These are phyloP conservation scores for Tachysurus vachellii DNA, from an alignment of 2,113 vertebrate species.

Conservation along the genomic window DNA sequence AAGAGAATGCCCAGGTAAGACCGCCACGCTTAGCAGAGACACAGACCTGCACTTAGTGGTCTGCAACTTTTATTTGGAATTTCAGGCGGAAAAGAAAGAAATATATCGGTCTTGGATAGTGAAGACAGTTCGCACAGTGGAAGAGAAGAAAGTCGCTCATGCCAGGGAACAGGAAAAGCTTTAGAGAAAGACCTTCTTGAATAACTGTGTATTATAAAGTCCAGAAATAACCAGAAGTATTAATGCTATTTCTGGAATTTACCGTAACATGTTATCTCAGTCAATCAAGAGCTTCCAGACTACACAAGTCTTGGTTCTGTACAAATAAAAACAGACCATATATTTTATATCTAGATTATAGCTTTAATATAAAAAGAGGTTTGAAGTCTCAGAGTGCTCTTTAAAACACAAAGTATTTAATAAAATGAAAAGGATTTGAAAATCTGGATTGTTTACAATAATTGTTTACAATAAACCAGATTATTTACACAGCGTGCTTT, in stretches of 20 bases:
- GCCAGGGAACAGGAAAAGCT: background rate
- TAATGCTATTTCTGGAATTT: background rate
- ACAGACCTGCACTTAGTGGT: too few relatives aligned
- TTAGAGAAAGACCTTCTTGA: background rate
- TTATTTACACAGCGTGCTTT: too few relatives aligned
- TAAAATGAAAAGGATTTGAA: background rate
- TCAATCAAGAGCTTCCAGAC: background rate
- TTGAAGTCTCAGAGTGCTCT: background rate
- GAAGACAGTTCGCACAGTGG: background rate
- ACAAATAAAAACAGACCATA: background rate
- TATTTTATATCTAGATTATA: background rate
- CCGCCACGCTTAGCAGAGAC: too few relatives aligned
- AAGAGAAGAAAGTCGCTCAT: background rate
- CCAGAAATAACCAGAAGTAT: background rate
- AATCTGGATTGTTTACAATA: background rate
- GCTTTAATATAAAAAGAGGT: background rate
- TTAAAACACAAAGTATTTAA: background rate
- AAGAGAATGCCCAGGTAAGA: too few relatives aligned
- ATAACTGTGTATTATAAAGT: background rate
- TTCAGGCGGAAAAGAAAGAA: background rate
- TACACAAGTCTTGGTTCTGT: background rate
- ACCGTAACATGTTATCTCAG: background rate
- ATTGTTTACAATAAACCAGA: too few relatives aligned
- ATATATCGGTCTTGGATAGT: background rate
- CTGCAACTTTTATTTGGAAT: background rate